phyloP scores from a whole-genome alignment of 2,113 vertebrate species.

The Leuciscus idus region DNA sequence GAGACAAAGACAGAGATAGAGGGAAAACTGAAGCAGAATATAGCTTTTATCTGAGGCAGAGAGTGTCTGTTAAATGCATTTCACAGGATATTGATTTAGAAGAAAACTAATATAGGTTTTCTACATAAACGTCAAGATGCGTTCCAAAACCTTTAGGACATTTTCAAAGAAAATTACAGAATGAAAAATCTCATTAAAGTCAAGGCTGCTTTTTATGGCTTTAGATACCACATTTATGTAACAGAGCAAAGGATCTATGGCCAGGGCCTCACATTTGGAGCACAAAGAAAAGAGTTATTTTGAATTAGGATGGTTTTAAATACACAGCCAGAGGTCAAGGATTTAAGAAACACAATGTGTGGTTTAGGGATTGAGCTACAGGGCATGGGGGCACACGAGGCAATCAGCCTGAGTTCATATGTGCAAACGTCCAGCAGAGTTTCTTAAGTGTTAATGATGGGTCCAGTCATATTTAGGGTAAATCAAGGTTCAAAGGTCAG shows the following conservation, averaged over 20 bases:
- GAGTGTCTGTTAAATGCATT: constrained; percentile 19
- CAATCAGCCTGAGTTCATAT: constrained; percentile 41
- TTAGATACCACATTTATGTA: neutral
- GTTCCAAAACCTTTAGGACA: neutral
- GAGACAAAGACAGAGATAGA: constrained; percentile 45
- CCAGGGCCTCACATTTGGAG: neutral
- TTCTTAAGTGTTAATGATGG: neutral
- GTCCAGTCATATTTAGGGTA: constrained; percentile 10
- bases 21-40: constrained; percentile 25
- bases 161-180: constrained; percentile 32
- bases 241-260: neutral
- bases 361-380: neutral
- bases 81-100: constrained; percentile 28
- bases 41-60: constrained; percentile 27
- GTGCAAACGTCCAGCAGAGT: constrained; percentile 44
- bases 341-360: constrained; percentile 9
- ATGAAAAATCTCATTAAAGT: constrained; percentile 4
- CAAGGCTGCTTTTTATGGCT: constrained; percentile 23
- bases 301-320: constrained; percentile 5
- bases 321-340: constrained; percentile 16
- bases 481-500: constrained; percentile 77
- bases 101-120: constrained; percentile 9
- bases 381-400: constrained; percentile 7
- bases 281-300: neutral
- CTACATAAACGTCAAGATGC: constrained; percentile 4